These are phyloP conservation scores for Allygus modestus DNA, from an alignment of 2,888 invertebrate species.

Conservation along the genomic window DNA sequence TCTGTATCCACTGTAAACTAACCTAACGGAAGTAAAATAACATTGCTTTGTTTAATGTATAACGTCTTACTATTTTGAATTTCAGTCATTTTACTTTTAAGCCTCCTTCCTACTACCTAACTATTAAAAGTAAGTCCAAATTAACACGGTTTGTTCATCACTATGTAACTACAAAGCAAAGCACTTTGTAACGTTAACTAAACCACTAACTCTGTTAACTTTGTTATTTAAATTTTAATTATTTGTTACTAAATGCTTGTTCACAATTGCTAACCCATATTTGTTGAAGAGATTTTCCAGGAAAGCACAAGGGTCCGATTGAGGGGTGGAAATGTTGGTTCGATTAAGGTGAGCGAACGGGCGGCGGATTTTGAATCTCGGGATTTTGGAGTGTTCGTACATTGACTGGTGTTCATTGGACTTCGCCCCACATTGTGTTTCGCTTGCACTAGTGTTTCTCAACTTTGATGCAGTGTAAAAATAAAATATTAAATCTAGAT, in stretches of 20 bases:
- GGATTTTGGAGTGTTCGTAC: not conserved
- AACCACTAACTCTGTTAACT: too few relatives aligned
- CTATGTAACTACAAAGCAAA: too few relatives aligned
- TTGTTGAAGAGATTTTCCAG: conserved; percentile 32
- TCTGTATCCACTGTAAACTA: too few relatives aligned
- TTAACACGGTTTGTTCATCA: too few relatives aligned
- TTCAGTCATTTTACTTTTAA: too few relatives aligned
- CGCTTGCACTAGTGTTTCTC: conserved; percentile 28
- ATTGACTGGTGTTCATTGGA: not conserved
- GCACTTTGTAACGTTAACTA: too few relatives aligned
- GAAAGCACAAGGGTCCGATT: not conserved
- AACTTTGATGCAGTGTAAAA: not conserved
- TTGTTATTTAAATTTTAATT: too few relatives aligned
- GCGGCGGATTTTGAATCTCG: not conserved
- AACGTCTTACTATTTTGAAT: too few relatives aligned
- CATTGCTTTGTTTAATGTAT: too few relatives aligned
- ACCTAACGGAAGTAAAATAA: too few relatives aligned
- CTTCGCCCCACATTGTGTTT: not conserved
- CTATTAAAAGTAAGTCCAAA: too few relatives aligned
- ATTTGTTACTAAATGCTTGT: not conserved
- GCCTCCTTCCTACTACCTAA: too few relatives aligned
- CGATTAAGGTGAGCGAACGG: conserved; percentile 19
- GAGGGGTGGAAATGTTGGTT: not conserved
- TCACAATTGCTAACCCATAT: conserved; percentile 5
- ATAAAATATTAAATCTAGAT: not conserved